Percentiles rank a stretch among this genome's conserved stretches.
Conservation (phyloP, 2,888 invertebrate genomes). For the Tethea ocularis region DNA sequence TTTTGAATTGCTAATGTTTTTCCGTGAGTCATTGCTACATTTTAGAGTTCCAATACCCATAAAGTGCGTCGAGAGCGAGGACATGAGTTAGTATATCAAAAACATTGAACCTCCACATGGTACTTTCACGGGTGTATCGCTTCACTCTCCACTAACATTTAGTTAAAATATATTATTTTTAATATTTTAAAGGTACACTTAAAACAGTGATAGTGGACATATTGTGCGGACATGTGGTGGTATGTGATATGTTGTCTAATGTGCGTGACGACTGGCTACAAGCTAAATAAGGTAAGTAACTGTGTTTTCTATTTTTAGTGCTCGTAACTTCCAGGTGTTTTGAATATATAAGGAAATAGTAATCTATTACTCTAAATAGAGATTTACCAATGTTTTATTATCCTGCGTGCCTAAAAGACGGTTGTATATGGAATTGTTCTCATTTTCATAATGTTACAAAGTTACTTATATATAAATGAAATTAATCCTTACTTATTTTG, state of each 20-base stretch:
- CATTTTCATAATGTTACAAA: too few species aligned
- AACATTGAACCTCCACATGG: constrained; percentile 62
- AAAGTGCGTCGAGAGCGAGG: constrained; percentile 64
- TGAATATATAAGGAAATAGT: too few species aligned
- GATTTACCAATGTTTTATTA: too few species aligned
- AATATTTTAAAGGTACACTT: constrained; percentile 10
- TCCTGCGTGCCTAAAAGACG: too few species aligned
- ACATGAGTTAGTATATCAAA: constrained; percentile 77
- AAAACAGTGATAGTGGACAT: constrained; percentile 16
- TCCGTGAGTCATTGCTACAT: constrained; percentile 48
- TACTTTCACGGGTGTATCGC: constrained; percentile 43
- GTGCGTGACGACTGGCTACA: constrained; percentile 45
- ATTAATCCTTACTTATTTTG: too few species aligned
- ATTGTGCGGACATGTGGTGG: constrained; percentile 52
- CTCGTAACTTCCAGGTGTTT: neutral
- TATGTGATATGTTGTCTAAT: constrained; percentile 49
- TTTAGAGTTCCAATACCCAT: constrained; percentile 62
- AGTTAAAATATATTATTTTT: constrained; percentile 15
- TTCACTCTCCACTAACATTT: constrained; percentile 22
- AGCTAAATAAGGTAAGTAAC: constrained; percentile 56
- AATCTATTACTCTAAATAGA: too few species aligned
- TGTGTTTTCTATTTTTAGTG: constrained; percentile 16
- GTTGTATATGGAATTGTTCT: too few species aligned
- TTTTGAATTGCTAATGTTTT: constrained; percentile 12
- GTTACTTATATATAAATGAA: too few species aligned